Evolutionary conservation across 2,797 vertebrate genomes (phyloP).

Genomic region (Poeciliopsis paucimaculata): DNA sequence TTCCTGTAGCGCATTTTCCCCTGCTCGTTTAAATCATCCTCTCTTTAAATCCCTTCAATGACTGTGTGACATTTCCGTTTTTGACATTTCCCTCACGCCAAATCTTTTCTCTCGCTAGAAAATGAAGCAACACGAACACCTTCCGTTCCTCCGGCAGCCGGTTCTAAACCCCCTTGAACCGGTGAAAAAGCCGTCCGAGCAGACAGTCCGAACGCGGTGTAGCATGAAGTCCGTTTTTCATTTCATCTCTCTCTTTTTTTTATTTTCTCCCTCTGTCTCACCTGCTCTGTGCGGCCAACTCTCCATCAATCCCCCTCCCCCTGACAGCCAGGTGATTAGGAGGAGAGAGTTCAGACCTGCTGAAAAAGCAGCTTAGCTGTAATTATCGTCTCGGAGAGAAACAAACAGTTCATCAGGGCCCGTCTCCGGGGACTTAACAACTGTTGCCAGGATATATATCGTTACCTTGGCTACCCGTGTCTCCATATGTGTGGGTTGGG

Average conservation of each 20-base stretch:
- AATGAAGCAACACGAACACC: not conserved
- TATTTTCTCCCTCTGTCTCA: conserved; percentile 23
- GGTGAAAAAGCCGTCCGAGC: not conserved
- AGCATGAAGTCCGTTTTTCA: not conserved
- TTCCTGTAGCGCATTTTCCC: not conserved
- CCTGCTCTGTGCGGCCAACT: conserved; percentile 14
- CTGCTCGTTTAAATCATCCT: not conserved
- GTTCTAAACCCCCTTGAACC: not conserved
- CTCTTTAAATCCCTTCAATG: not conserved
- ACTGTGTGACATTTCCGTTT: not conserved
- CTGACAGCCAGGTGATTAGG: conserved; percentile 58
- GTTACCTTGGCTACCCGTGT: conserved; percentile 72
- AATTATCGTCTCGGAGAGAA: conserved; percentile 65
- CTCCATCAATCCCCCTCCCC: conserved; percentile 31
- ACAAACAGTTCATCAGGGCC: conserved; percentile 70
- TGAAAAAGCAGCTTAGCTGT: conserved; percentile 66
- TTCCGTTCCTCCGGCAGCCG: not conserved
- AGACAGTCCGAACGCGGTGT: not conserved
- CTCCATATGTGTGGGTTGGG: conserved; percentile 27
- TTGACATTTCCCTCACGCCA: not conserved
- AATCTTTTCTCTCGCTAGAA: not conserved
- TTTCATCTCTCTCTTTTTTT: not conserved
- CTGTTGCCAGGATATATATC: conserved; percentile 66
- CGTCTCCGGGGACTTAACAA: conserved; percentile 57
- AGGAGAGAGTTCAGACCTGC: conserved; percentile 53